phyloP scores from a whole-genome alignment of 2,797 vertebrate genomes.

The Dipus sagitta region DNA sequence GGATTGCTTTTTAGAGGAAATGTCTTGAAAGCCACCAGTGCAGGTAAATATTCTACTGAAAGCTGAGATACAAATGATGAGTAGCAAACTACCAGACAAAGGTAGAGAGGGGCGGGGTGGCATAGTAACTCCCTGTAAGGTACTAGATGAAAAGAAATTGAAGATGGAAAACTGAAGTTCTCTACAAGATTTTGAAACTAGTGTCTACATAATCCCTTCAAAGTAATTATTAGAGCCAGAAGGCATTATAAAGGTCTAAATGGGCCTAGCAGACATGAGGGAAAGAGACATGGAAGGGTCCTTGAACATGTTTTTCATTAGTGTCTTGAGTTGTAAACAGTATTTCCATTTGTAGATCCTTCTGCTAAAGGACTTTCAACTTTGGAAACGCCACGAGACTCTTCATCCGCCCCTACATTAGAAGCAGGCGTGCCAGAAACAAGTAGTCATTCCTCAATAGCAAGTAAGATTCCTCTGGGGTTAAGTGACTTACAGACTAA shows the following conservation, averaged over 20 bases:
- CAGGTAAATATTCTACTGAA: not conserved
- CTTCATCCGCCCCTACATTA: constrained; percentile 96
- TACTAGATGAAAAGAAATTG: not conserved
- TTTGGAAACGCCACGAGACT: constrained; percentile 97
- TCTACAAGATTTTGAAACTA: not conserved
- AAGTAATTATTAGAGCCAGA: not conserved
- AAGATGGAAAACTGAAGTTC: not conserved
- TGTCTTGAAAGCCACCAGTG: not conserved
- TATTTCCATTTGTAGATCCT: constrained; percentile 91
- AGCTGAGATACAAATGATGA: constrained; percentile 13
- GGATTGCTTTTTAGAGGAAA: not conserved
- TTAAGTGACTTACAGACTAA: constrained; percentile 5
- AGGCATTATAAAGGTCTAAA: not conserved
- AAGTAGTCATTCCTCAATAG: constrained; percentile 96
- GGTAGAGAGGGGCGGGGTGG: not conserved
- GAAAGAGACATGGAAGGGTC: not conserved
- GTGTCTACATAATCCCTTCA: not conserved
- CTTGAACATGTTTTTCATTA: constrained; percentile 37
- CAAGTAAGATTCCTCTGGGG: constrained; percentile 91
- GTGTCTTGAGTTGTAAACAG: constrained; percentile 53
- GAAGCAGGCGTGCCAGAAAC: constrained; percentile 96
- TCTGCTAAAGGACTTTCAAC: constrained; percentile 93
- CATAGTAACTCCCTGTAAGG: not conserved
- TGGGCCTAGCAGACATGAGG: not conserved
- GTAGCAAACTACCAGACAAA: constrained; percentile 4